These are phyloP conservation scores for Tolmerus cingulatus DNA, from an alignment of 2,888 invertebrate species.

Conservation along the genomic window DNA sequence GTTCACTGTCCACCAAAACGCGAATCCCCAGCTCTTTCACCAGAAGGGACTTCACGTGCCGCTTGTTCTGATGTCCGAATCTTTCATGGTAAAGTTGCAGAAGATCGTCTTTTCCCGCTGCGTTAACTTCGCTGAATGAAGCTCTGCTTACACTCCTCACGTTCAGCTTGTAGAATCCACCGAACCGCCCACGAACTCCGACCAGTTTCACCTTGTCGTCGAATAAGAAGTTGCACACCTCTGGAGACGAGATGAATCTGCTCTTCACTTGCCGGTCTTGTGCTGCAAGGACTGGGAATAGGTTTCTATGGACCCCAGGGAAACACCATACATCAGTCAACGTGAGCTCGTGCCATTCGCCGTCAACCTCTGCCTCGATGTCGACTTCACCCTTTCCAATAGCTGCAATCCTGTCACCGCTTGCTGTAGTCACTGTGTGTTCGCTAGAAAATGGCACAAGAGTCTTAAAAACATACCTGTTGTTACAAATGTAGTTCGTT, in stretches of 20 bases:
- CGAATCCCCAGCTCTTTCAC: background rate
- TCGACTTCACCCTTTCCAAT: conserved; percentile 48
- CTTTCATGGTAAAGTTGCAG: conserved; percentile 42
- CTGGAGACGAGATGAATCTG: conserved; percentile 43
- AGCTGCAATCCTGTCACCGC: conserved; percentile 49
- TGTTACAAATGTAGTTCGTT: no score
- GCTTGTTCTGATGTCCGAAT: conserved; percentile 41
- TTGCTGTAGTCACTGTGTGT: conserved; percentile 33
- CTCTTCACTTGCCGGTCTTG: conserved; percentile 48
- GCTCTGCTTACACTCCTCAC: conserved; percentile 48
- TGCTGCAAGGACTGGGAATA: conserved; percentile 52
- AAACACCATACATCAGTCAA: conserved; percentile 53
- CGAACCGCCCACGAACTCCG: conserved; percentile 25
- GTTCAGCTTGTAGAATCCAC: conserved; percentile 49
- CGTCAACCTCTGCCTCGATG: conserved; percentile 44
- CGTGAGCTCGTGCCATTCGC: conserved; percentile 47
- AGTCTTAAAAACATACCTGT: no score
- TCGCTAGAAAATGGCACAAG: no score
- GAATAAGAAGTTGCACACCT: conserved; percentile 49
- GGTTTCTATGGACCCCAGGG: conserved; percentile 51
- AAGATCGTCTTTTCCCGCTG: background rate
- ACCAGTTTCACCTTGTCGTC: conserved; percentile 36
- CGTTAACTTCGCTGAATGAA: conserved; percentile 43
- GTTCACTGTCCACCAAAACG: background rate
- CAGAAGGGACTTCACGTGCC: conserved; percentile 34